Conservation (phyloP, 2,888 invertebrate genomes). For the Rosalia funebris region DNA sequence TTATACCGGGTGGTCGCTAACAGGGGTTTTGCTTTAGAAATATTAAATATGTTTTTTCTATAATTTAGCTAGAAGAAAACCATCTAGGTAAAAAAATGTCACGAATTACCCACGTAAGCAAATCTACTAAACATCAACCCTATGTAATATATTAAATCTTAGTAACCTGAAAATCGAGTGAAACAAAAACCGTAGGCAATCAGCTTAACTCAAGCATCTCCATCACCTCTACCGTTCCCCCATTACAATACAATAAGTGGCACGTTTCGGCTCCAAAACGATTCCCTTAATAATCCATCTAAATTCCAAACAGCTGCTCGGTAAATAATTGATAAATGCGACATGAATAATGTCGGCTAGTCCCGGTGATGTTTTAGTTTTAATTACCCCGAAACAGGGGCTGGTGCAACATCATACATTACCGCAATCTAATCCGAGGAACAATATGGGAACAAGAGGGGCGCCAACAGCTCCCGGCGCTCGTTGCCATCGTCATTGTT, state of each 20-base stretch:
- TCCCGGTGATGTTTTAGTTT: constrained; percentile 42
- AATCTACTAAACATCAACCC: neutral
- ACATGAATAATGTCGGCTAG: constrained; percentile 28
- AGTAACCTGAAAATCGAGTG: neutral
- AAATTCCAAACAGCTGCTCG: constrained; percentile 28
- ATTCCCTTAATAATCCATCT: constrained; percentile 25
- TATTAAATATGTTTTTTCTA: too few relatives aligned
- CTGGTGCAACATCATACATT: constrained; percentile 35
- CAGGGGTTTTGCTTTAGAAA: too few relatives aligned
- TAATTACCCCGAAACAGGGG: constrained; percentile 34
- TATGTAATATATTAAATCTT: neutral
- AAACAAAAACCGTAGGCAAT: neutral
- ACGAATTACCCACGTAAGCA: too few relatives aligned
- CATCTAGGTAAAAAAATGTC: too few relatives aligned
- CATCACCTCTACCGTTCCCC: constrained; percentile 4
- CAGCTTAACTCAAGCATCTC: constrained; percentile 1
- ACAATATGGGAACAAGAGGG: constrained; percentile 34
- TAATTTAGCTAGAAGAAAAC: too few relatives aligned
- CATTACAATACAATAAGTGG: constrained; percentile 11
- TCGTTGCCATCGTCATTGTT: constrained; percentile 33
- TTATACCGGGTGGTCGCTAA: too few relatives aligned
- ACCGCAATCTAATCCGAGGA: constrained; percentile 43
- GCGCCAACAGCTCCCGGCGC: constrained; percentile 25
- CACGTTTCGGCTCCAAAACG: constrained; percentile 21
- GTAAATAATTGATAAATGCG: constrained; percentile 28